Evolutionary conservation across 53 echinoderm and acorn worm genomes (phyloP), one percentile per base, ranked within the genome.

Genomic region (Hippasteria phrygiana): DNA sequence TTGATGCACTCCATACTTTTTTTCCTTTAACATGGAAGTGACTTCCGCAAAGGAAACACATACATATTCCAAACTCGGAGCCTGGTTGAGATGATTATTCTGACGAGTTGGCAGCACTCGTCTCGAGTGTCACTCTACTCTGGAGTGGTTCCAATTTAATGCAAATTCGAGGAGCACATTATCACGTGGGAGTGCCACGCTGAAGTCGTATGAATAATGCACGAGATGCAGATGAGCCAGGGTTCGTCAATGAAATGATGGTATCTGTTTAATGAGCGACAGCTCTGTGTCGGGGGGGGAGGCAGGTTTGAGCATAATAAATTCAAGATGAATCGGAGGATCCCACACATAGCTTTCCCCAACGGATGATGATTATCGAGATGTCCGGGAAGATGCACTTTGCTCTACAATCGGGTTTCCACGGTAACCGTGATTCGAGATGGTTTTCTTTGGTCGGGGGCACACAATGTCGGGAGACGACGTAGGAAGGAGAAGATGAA

Each of bases 381-480:
- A 55, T 24, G 36, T 65, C 65, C 32, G 34, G 69, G 37, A 75
- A 46, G 75, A 75, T 71, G 85, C 51, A 85, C 85, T 85, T 85
- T 85, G 85, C 28, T 38, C 75, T 75, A 71, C 71, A 71, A 85
- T 85, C 42, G 70, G 47, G 27, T 85, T 85, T 51, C 85, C 71
- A 85, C 48, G 85, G 85, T 32, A 33, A 85, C 85, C 36, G 85
- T 71, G 71, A 85, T 85, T 31, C 34, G 50, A 47, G 71, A 71
- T 29, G 70, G 48, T 27, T 62, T 50, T 47, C 63, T 16, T 63
- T 62, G 40, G 40, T 81, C 46, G 45, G 28, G n/a, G 63, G 64
- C 43, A 10, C 42, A 48, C 75, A 50, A 75, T 17, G 41, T 27
- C 3, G 42, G 40, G 75, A 47, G 50, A 28, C 29, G 32, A 75